Percentiles rank a stretch among this genome's conserved stretches.
Conservation (phyloP, 2,113 vertebrate genomes). For the Catagonus wagneri region DNA sequence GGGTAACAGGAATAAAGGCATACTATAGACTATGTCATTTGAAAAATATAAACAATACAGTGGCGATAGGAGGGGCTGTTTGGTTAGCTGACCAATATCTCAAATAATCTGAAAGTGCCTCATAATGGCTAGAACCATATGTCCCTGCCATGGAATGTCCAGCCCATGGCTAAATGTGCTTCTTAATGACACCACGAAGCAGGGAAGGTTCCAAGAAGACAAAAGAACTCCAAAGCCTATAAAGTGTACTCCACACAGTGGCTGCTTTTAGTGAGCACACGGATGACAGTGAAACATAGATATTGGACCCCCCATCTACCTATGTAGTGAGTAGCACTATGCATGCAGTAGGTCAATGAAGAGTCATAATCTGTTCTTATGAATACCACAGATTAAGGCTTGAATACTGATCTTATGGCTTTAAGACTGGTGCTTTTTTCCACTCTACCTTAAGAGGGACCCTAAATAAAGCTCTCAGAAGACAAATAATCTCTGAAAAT, state of each 20-base stretch:
- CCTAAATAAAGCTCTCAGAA: not conserved
- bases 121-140: not conserved
- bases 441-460: not conserved
- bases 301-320: not conserved
- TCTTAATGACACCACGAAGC: not conserved
- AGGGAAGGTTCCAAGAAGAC: not conserved
- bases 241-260: not conserved
- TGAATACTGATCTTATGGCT: not conserved
- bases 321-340: not conserved
- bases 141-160: not conserved
- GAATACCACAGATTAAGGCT: not conserved
- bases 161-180: not conserved
- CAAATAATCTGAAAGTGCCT: slow-evolving; percentile 16
- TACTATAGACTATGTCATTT: not conserved
- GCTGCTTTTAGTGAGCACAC: not conserved
- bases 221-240: not conserved
- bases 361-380: not conserved
- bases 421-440: not conserved
- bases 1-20: not conserved
- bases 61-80: slow-evolving; percentile 37
- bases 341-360: not conserved
- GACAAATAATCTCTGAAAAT: not conserved
- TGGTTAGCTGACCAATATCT: slow-evolving; percentile 58
- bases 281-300: not conserved
- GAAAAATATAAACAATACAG: not conserved